A percentile compares a stretch with the other conserved stretches of the same genome.
Evolutionary conservation across 2,797 vertebrate species (phyloP).

Genomic region (Champsocephalus gunnari): DNA sequence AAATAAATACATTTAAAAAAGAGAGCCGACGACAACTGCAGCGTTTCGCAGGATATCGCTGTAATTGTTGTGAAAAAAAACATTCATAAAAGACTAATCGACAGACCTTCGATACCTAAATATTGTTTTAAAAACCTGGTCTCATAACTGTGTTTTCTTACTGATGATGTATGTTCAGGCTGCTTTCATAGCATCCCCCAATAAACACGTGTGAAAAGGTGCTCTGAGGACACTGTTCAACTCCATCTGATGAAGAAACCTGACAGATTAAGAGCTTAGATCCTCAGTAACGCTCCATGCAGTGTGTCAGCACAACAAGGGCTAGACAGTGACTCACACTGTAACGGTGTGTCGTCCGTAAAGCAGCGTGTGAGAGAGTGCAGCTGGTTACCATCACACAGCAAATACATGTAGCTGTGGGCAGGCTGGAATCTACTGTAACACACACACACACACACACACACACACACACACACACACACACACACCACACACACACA

Average conservation of each 20-base stretch:
- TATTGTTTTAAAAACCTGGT: too few species aligned
- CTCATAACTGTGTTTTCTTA: too few species aligned
- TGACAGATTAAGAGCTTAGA: conserved; percentile 56
- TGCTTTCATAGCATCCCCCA: background rate
- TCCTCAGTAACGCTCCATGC: conserved; percentile 33
- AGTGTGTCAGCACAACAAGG: conserved; percentile 40
- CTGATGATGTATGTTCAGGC: too few species aligned
- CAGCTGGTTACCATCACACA: conserved; percentile 29
- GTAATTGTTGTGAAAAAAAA: too few species aligned
- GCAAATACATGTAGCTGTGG: conserved; percentile 17
- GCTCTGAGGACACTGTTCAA: background rate
- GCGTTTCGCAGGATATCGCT: too few species aligned
- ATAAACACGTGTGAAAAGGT: background rate
- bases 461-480: too few species aligned
- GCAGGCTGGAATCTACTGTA: conserved; percentile 6
- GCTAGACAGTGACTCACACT: conserved; percentile 63
- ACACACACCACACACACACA: too few species aligned
- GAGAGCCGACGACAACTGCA: too few species aligned
- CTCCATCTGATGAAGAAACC: conserved; percentile 41
- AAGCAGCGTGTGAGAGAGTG: background rate
- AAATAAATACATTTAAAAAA: too few species aligned
- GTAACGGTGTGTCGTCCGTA: conserved; percentile 11
- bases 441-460: too few species aligned
- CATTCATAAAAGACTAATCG: too few species aligned
- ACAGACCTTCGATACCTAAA: too few species aligned